Percentiles rank a stretch among this genome's conserved stretches.
phyloP scores from a whole-genome alignment of 2,888 invertebrate species.

The Phaedon cochleariae region DNA sequence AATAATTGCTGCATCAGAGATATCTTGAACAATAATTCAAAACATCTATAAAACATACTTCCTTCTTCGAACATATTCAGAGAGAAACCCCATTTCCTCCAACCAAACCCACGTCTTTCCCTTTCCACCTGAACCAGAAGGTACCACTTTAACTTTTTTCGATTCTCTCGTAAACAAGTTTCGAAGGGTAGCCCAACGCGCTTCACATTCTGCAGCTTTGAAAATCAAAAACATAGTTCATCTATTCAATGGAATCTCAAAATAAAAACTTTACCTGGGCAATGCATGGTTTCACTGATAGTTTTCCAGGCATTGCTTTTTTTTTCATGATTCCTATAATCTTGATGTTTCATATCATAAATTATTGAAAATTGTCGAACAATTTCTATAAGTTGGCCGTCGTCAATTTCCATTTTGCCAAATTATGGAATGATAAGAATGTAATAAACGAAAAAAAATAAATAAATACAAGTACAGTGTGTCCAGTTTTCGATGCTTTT shows the following conservation, averaged over 20 bases:
- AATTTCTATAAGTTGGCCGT: not conserved
- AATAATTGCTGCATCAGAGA: not conserved
- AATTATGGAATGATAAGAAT: too few species aligned
- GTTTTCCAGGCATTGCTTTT: slow-evolving; percentile 1
- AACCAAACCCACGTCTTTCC: not conserved
- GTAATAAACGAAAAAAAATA: too few species aligned
- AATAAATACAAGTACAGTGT: too few species aligned
- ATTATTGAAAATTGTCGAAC: not conserved
- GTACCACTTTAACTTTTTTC: not conserved
- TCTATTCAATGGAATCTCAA: too few species aligned
- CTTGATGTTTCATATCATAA: not conserved
- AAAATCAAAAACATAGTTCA: not conserved
- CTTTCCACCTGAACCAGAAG: not conserved
- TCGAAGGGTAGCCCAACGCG: not conserved
- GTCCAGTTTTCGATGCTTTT: too few species aligned
- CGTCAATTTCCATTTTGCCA: not conserved
- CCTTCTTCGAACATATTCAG: not conserved
- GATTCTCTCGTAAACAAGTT: not conserved
- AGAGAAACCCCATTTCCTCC: not conserved
- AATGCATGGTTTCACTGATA: not conserved
- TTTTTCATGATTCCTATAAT: not conserved
- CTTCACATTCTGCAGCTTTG: not conserved
- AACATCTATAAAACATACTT: not conserved
- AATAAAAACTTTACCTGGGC: not conserved
- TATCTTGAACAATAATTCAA: not conserved